phyloP scores from a whole-genome alignment of 2,797 vertebrate species.

The Catostomus latipinnis region DNA sequence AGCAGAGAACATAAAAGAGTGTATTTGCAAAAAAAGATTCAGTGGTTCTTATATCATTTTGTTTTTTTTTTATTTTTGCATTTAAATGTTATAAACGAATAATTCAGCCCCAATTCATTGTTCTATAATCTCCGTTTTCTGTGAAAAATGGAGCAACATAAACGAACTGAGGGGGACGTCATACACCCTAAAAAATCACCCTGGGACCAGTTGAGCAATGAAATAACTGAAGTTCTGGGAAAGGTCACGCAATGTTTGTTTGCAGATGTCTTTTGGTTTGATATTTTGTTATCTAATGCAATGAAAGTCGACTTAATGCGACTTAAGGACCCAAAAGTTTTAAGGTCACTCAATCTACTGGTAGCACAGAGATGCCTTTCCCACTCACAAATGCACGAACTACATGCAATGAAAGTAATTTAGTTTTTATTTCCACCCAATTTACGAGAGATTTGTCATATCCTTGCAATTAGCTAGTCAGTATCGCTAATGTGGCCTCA shows the following conservation, averaged over 20 bases:
- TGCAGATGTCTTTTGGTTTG: no score
- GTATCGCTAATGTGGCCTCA: slow-evolving; percentile 26
- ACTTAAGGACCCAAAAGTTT: neutral
- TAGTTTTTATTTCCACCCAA: slow-evolving; percentile 47
- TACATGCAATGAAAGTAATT: slow-evolving; percentile 1
- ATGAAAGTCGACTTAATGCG: no score
- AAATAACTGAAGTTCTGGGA: no score
- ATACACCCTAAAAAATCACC: no score
- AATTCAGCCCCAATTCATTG: neutral
- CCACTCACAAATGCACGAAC: slow-evolving; percentile 3
- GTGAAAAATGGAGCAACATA: no score
- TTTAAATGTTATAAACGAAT: neutral
- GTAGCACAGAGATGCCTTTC: slow-evolving; percentile 6
- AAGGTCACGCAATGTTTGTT: no score
- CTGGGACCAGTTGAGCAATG: no score
- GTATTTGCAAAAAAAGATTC: neutral
- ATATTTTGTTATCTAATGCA: no score
- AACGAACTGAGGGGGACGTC: no score
- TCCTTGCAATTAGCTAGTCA: slow-evolving; percentile 10
- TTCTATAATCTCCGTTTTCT: no score
- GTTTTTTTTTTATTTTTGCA: neutral
- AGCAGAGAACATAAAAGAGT: slow-evolving; percentile 27
- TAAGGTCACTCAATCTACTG: neutral
- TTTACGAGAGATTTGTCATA: slow-evolving; percentile 18
- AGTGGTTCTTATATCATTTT: neutral